Conservation (phyloP, 2,797 vertebrate genomes). For the Erethizon dorsatum region DNA sequence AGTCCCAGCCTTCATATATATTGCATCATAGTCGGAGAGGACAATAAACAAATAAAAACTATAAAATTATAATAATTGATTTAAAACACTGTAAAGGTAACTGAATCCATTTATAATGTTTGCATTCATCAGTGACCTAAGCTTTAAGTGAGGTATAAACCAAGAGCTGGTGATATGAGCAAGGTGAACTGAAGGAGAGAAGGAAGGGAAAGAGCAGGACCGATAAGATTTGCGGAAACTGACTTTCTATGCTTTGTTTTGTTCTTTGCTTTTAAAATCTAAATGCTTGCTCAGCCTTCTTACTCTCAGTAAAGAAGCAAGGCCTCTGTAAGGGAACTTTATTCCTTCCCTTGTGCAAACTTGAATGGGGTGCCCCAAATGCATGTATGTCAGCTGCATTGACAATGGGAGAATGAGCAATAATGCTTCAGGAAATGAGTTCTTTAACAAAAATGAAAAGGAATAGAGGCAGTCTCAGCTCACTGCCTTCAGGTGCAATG, state of each 20-base stretch:
- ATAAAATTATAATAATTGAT: constrained; percentile 29
- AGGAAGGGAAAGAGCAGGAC: not conserved
- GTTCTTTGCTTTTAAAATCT: constrained; percentile 32
- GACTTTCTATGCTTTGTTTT: not conserved
- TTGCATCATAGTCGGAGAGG: not conserved
- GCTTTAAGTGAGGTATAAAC: not conserved
- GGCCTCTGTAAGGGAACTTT: not conserved
- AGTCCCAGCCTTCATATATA: not conserved
- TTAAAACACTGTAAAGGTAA: not conserved
- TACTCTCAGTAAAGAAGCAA: not conserved
- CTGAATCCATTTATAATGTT: not conserved
- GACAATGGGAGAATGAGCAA: not conserved
- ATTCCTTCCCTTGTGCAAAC: constrained; percentile 11
- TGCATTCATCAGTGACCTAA: constrained; percentile 16
- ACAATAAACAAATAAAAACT: not conserved
- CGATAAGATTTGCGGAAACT: not conserved
- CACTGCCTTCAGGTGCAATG: constrained; percentile 39
- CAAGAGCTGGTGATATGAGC: constrained; percentile 3
- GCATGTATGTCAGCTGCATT: not conserved
- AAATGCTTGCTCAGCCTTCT: constrained; percentile 45
- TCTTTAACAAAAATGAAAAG: constrained; percentile 46
- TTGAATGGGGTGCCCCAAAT: not conserved
- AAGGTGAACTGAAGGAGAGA: not conserved
- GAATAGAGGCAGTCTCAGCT: not conserved
- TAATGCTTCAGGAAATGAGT: constrained; percentile 65